A percentile compares a stretch with the other conserved stretches of the same genome.
Evolutionary conservation across 2,888 invertebrate genomes (phyloP).

Genomic region (Agrotis clavis): DNA sequence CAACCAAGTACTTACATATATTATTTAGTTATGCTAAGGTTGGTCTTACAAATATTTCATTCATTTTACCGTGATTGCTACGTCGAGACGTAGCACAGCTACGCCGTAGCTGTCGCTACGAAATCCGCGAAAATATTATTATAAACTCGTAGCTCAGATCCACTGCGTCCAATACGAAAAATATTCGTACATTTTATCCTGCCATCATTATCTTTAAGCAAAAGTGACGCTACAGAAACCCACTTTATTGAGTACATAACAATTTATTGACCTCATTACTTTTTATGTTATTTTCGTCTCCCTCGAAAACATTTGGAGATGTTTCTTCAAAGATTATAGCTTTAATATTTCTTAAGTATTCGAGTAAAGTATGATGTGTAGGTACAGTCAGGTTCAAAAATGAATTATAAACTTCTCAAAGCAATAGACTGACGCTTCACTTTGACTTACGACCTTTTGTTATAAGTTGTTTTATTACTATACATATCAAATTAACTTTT

Average conservation of each 20-base stretch:
- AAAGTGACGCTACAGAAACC: conserved; percentile 36
- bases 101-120: conserved; percentile 27
- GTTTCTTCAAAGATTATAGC: conserved; percentile 54
- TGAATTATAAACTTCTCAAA: too few species aligned
- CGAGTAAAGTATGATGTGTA: conserved; percentile 11
- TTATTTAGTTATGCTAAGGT: too few species aligned
- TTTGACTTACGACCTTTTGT: too few species aligned
- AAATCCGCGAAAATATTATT: neutral
- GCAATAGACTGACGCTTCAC: too few species aligned
- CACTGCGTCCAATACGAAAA: conserved; percentile 2
- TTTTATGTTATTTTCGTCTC: conserved; percentile 58
- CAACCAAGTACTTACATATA: too few species aligned
- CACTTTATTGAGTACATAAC: conserved; percentile 41
- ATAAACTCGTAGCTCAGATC: neutral
- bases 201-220: conserved; percentile 36
- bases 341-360: conserved; percentile 44
- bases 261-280: conserved; percentile 66
- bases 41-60: too few species aligned
- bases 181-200: conserved; percentile 12
- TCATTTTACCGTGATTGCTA: neutral
- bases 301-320: conserved; percentile 50
- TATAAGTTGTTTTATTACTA: too few species aligned
- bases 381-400: too few species aligned
- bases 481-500: too few species aligned
- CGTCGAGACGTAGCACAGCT: neutral